Percentiles rank a stretch among this genome's conserved stretches.
These are phyloP conservation scores for Rhynchomys soricoides DNA, from an alignment of 2,113 vertebrate species.

Conservation along the genomic window DNA sequence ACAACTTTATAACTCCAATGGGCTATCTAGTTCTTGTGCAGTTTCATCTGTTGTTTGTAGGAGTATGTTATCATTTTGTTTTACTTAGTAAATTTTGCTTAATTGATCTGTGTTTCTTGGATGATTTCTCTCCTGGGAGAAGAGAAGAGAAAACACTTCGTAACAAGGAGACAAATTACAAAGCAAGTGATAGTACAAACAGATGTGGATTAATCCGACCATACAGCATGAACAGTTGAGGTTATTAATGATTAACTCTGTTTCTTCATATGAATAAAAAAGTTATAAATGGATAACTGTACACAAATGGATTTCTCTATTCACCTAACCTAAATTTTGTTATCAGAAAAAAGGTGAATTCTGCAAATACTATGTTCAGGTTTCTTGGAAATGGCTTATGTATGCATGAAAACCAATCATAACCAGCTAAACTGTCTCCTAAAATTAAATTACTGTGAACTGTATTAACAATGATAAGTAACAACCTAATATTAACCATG, in stretches of 20 bases:
- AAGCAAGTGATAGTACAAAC: slow-evolving; percentile 2
- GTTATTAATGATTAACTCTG: not conserved
- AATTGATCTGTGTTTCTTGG: not conserved
- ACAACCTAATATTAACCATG: not conserved
- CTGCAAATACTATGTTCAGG: not conserved
- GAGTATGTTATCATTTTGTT: not conserved
- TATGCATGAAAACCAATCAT: not conserved
- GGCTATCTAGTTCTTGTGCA: not conserved
- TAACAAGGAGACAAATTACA: not conserved
- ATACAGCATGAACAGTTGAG: not conserved
- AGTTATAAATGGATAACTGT: not conserved
- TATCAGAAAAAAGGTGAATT: not conserved
- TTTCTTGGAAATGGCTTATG: not conserved
- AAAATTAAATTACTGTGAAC: not conserved
- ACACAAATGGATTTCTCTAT: not conserved
- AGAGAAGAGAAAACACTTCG: not conserved
- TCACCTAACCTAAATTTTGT: not conserved
- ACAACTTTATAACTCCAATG: not conserved
- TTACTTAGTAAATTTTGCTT: not conserved
- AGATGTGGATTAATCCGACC: not conserved
- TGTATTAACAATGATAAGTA: not conserved
- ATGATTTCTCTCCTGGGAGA: not conserved
- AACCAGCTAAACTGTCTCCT: not conserved
- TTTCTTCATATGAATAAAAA: slow-evolving; percentile 16
- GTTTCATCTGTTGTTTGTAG: not conserved